These are phyloP conservation scores for Microctonus brassicae DNA, from an alignment of 2,888 invertebrate genomes.

Conservation along the genomic window DNA sequence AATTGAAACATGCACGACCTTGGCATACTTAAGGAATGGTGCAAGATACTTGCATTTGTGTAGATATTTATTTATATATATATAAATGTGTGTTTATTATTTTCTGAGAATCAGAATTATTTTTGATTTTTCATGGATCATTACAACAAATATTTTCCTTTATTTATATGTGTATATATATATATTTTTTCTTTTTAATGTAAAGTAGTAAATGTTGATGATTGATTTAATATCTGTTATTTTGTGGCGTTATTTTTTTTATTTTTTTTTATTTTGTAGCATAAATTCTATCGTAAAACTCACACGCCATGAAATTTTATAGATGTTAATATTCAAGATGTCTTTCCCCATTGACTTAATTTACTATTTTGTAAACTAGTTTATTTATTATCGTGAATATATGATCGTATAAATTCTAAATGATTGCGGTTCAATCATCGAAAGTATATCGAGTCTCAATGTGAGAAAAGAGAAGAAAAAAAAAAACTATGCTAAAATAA, in stretches of 20 bases:
- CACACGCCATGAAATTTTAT: background rate
- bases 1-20: conserved; percentile 32
- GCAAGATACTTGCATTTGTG: background rate
- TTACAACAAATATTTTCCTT: background rate
- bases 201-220: no score
- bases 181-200: background rate
- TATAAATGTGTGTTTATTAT: no score
- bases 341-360: background rate
- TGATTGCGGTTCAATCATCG: background rate
- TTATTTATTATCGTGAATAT: background rate
- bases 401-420: background rate
- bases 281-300: background rate
- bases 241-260: no score
- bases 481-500: no score
- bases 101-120: background rate
- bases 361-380: background rate
- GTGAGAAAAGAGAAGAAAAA: background rate
- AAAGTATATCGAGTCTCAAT: background rate
- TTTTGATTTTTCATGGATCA: background rate
- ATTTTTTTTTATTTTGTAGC: no score
- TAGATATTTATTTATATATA: no score
- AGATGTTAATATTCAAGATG: background rate
- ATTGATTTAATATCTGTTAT: no score
- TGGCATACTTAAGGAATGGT: conserved; percentile 26
- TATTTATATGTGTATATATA: background rate